Percentiles rank a stretch among this genome's conserved stretches.
phyloP scores from a whole-genome alignment of 2,113 vertebrate genomes.

The Pantherophis guttatus region DNA sequence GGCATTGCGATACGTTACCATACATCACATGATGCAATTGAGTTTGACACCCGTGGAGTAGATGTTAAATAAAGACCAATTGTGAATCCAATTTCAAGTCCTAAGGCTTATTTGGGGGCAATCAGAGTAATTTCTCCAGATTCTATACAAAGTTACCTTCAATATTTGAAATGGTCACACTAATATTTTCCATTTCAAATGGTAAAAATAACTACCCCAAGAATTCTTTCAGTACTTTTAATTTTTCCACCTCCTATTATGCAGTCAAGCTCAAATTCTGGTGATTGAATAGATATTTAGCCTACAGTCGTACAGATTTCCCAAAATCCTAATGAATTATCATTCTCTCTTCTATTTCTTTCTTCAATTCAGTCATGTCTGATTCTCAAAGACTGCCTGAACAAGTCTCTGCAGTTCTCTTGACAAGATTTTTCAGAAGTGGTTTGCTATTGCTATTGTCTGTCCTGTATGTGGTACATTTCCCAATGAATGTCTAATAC shows the following conservation, averaged over 20 bases:
- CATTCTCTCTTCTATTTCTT: neutral
- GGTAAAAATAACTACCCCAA: neutral
- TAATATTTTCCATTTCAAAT: neutral
- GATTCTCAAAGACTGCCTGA: neutral
- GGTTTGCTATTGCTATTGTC: neutral
- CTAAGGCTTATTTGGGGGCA: neutral
- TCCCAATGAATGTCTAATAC: conserved; percentile 14
- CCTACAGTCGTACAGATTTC: neutral
- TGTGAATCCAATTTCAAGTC: neutral
- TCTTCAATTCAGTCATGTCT: neutral
- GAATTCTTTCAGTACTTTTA: neutral
- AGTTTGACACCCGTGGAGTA: too few species aligned
- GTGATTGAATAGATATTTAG: neutral
- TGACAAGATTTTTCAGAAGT: neutral
- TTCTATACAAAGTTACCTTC: neutral
- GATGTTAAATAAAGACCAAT: neutral
- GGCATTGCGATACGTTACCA: too few species aligned
- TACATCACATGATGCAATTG: too few species aligned
- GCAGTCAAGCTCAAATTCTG: neutral
- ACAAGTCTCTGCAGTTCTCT: neutral
- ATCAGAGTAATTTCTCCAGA: neutral
- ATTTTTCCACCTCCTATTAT: neutral
- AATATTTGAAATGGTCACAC: neutral
- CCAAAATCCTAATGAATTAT: neutral
- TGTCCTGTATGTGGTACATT: neutral